Evolutionary conservation across 1,140 invertebrate species (phyloP), one percentile per base, ranked within the genome.

Genomic region (Lepidurus couesii): DNA sequence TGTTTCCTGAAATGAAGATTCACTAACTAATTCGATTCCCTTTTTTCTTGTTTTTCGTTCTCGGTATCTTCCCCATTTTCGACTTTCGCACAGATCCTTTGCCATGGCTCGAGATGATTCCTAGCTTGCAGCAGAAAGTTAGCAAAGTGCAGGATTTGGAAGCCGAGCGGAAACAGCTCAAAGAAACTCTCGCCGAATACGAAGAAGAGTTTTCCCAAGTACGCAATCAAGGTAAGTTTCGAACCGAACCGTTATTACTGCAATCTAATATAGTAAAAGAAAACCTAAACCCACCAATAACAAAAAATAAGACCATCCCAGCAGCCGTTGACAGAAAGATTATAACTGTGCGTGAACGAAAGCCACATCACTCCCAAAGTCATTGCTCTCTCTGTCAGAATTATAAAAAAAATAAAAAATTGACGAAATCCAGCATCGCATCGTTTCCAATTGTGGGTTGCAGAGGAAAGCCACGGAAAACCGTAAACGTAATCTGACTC

Each of bases 131-230:
- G 83, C 87, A 88, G 81, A 86, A 85, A 82, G 84, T 86, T 1
- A 84, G 86, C 73, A 81, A 83, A 80, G 83, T 85, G 7, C 82
- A 84, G 65, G 87, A 88, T 80, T 81, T 88, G n/a, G 87, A 89
- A 82, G 85, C 88, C n/a, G 87, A 88, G 82, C 88, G 88, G 82
- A 86, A 86, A 79, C 86, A 88, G 81, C 81, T 89, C 44, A 82
- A 86, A 79, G 87, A 88, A 79, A 88, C 87, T 8, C 81, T 88
- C 13, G 85, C 85, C 74, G 87, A 88, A 77, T 89, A 88, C 83
- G 88, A 88, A 81, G 83, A 86, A 79, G 88, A 89, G 81, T 88
- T 88, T 82, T 87, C 87, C 43, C 87, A 88, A 81, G 86, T 88
- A 10, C 87, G 86, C 81, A 88, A 87, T 79, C 87, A 88, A 85